Conservation (phyloP, 2,888 invertebrate species). For the Torymus auratus region DNA sequence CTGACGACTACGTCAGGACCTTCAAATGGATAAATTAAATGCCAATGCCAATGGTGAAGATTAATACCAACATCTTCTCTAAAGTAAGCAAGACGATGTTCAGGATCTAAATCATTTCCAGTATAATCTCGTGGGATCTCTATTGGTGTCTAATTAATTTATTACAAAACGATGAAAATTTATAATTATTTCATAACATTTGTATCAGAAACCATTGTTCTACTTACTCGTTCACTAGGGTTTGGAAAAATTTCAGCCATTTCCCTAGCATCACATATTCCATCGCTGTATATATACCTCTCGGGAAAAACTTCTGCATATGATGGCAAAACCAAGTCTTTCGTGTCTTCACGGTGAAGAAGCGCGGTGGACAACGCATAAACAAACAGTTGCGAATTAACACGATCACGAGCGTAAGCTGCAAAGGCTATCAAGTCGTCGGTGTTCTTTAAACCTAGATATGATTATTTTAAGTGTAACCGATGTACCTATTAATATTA, state of each 20-base stretch:
- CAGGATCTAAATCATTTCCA: constrained; percentile 85
- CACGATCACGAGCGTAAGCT: constrained; percentile 83
- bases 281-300: constrained; percentile 87
- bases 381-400: constrained; percentile 89
- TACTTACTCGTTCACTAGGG: constrained; percentile 81
- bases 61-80: constrained; percentile 91
- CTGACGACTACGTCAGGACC: constrained; percentile 82
- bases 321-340: constrained; percentile 83
- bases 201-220: not conserved
- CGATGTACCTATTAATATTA: too few relatives aligned
- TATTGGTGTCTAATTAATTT: constrained; percentile 79
- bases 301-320: constrained; percentile 89
- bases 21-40: constrained; percentile 89
- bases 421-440: constrained; percentile 86
- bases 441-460: constrained; percentile 82
- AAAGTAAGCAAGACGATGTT: constrained; percentile 89
- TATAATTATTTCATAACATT: not conserved
- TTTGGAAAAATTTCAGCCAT: constrained; percentile 81
- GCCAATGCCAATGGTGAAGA: constrained; percentile 95
- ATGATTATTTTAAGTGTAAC: too few relatives aligned
- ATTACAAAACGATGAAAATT: too few relatives aligned
- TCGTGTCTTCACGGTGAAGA: constrained; percentile 85
- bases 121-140: constrained; percentile 87
- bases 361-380: constrained; percentile 87
- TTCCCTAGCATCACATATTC: constrained; percentile 84